Evolutionary conservation across 2,888 invertebrate genomes (phyloP).

Genomic region (Cheilosia variabilis): DNA sequence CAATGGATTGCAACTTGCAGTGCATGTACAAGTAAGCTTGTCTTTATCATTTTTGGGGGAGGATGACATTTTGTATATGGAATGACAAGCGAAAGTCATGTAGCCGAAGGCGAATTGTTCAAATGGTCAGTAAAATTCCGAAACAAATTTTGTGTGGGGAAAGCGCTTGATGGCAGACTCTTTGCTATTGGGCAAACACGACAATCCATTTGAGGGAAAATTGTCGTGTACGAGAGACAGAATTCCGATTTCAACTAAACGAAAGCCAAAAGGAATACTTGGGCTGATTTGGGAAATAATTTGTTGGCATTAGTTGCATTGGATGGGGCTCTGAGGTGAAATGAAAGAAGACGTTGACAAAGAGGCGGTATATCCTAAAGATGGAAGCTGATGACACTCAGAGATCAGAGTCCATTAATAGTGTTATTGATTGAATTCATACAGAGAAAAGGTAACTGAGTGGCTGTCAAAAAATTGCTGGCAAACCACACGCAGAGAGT

Average conservation of each 20-base stretch:
- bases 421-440: too few relatives aligned
- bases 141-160: constrained; percentile 29
- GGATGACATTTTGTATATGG: constrained; percentile 7
- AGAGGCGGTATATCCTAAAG: neutral
- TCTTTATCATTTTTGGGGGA: neutral
- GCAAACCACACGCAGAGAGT: too few relatives aligned
- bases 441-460: too few relatives aligned
- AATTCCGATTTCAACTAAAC: neutral
- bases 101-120: constrained; percentile 41
- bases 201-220: constrained; percentile 2
- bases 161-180: neutral
- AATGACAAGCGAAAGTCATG: neutral
- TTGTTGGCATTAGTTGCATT: neutral
- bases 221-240: neutral
- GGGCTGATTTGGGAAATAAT: neutral
- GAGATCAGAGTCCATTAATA: too few relatives aligned
- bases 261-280: constrained; percentile 22
- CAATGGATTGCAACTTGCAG: constrained; percentile 13
- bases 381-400: too few relatives aligned
- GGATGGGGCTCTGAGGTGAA: neutral
- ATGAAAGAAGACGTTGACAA: neutral
- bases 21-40: neutral
- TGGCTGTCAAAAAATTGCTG: too few relatives aligned
- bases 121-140: constrained; percentile 32
- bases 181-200: constrained; percentile 13